Evolutionary conservation across 2,113 vertebrate species (phyloP).

Genomic region (Thymallus thymallus): DNA sequence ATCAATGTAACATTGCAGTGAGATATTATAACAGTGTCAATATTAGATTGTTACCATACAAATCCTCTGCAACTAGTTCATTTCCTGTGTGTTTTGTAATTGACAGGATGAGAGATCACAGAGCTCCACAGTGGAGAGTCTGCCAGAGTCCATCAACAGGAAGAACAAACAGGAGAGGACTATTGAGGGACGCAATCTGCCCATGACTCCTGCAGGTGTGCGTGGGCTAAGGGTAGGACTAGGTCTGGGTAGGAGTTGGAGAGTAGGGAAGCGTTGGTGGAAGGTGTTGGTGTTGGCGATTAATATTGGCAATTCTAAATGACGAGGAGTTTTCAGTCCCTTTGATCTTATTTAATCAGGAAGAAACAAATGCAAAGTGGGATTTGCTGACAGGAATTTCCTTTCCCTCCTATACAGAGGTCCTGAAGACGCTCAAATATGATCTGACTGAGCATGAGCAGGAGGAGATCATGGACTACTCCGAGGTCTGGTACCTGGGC

Average conservation of each 20-base stretch:
- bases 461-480: slow-evolving; percentile 80
- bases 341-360: too few species aligned
- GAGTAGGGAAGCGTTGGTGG: too few species aligned
- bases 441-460: slow-evolving; percentile 74
- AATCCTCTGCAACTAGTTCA: neutral
- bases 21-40: neutral
- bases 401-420: slow-evolving; percentile 42
- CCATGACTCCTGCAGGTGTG: slow-evolving; percentile 8
- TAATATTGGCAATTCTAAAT: too few species aligned
- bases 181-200: slow-evolving; percentile 11
- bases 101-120: slow-evolving; percentile 17
- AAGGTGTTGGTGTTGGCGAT: too few species aligned
- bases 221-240: too few species aligned
- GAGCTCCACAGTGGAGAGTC: slow-evolving; percentile 9
- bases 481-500: slow-evolving; percentile 83
- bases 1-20: neutral
- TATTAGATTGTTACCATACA: too few species aligned
- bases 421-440: slow-evolving; percentile 73
- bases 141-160: neutral
- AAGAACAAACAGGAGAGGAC: slow-evolving; percentile 7
- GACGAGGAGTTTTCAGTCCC: too few species aligned
- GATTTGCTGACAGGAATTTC: too few species aligned
- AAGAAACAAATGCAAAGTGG: too few species aligned
- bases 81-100: neutral
- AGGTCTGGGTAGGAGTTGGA: too few species aligned